Base-by-base conservation (phyloP, 2,113 vertebrate species). In the Phrynosoma platyrhinos region DNA sequence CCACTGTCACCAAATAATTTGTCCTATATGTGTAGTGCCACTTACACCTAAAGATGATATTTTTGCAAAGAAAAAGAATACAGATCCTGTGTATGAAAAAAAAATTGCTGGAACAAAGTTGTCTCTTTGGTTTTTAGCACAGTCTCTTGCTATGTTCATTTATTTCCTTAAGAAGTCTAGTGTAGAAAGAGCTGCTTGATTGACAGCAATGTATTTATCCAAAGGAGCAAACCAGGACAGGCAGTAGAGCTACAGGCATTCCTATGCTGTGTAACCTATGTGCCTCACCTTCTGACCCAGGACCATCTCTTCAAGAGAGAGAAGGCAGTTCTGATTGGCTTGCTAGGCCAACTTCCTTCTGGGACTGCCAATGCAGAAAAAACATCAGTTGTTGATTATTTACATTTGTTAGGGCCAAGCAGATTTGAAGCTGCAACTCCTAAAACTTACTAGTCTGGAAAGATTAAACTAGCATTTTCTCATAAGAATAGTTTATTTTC, bases 221-320 rank as follows among this genome's bases (percentile, higher is more conserved):
- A 83, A 89, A 87, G 91, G 18, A 64, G 42, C 42, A 25, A 9
- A 14, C 23, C 30, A 75, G 88, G 93, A 52, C 36, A 66, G n/a
- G 30, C 42, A 76, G 23, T 53, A 52, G 71, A 25, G 13, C 40
- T 85, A 9, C 30, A 1, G 84, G 83, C 53, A 32, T 21, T 79
- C 72, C 77, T 71, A 2, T 36, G 64, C 30, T 90, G 4, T 72
- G 83, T 71, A 82, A 72, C 80, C 77, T 55, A 42, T 2, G 0
- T 52, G 40, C 40, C 85, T 93, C 92, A 86, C 32, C 36, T 53
- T 84, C 72, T 94, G 93, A 93, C 91, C 92, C 89, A 89, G 88
- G 91, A 93, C 91, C 93, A 95, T 93, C 94, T 95, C 91, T 92
- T 95, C 91, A 88, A 82, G 90, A 87, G 81, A 58, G 14, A 91